Evolutionary conservation across 2,113 vertebrate genomes (phyloP).

Genomic region (Vombatus ursinus): DNA sequence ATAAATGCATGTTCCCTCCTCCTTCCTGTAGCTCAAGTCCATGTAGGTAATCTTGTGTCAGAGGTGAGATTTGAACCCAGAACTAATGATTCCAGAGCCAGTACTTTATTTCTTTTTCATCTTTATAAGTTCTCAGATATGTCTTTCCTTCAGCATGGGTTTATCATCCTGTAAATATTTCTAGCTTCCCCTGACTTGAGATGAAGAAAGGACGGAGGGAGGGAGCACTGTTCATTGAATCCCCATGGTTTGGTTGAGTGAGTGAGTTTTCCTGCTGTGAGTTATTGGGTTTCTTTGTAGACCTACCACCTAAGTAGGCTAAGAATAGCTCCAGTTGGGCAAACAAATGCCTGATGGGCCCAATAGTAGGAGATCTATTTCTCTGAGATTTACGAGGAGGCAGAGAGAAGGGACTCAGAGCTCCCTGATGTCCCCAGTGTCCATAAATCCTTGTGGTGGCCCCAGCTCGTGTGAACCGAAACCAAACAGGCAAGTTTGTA

Average conservation of each 20-base stretch:
- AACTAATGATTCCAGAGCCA: background rate
- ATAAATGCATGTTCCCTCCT: background rate
- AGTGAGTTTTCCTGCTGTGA: background rate
- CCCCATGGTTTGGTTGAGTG: background rate
- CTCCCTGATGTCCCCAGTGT: conserved; percentile 4
- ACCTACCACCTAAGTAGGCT: background rate
- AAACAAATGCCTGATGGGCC: background rate
- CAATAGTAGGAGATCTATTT: background rate
- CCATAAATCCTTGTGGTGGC: conserved; percentile 22
- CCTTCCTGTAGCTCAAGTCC: background rate
- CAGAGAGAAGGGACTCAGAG: background rate
- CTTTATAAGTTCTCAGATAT: background rate
- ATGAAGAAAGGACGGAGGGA: background rate
- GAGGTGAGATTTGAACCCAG: background rate
- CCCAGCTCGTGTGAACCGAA: conserved; percentile 38
- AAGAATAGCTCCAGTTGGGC: background rate
- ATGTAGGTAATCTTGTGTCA: background rate
- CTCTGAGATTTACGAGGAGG: background rate
- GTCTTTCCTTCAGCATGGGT: background rate
- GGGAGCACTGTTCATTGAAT: too few relatives aligned
- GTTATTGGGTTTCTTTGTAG: background rate
- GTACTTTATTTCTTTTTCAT: background rate
- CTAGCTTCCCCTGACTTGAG: background rate
- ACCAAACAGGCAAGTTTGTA: conserved; percentile 45
- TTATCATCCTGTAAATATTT: background rate